Percentiles rank a stretch among this genome's conserved stretches.
Conservation (phyloP, 2,113 vertebrate genomes). For the Pholis gunnellus region DNA sequence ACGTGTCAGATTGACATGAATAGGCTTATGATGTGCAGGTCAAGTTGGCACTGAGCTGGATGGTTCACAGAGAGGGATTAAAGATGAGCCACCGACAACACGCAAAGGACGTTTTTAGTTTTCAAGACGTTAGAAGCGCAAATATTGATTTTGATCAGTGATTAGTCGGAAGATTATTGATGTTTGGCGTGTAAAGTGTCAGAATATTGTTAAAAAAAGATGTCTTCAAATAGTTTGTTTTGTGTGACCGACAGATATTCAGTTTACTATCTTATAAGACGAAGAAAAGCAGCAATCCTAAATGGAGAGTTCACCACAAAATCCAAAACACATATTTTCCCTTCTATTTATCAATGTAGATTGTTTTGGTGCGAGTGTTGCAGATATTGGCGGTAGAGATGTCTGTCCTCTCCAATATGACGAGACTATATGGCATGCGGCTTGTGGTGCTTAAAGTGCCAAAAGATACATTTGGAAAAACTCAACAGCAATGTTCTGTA, state of each 20-base stretch:
- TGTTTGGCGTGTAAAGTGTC: neutral
- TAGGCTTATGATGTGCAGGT: constrained; percentile 77
- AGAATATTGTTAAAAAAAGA: neutral
- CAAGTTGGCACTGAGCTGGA: constrained; percentile 70
- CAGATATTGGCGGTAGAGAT: neutral
- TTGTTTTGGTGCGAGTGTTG: neutral
- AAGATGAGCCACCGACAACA: constrained; percentile 48
- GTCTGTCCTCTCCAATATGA: neutral
- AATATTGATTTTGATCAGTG: constrained; percentile 8
- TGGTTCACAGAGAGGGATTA: constrained; percentile 67
- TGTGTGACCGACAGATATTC: neutral
- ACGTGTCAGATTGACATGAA: constrained; percentile 77
- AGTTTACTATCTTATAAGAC: neutral
- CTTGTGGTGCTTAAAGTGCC: neutral
- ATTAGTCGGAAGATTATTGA: neutral
- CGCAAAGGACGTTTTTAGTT: constrained; percentile 27
- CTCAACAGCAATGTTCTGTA: neutral
- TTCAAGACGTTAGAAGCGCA: neutral
- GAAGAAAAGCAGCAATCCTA: neutral
- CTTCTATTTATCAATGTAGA: neutral
- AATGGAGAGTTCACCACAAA: neutral
- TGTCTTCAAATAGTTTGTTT: neutral
- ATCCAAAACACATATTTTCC: no score
- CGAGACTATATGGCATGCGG: neutral
- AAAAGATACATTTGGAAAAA: neutral